Percentiles rank a stretch among this genome's conserved stretches.
These are phyloP conservation scores for Falcunculus frontatus DNA, from an alignment of 2,113 vertebrate species.

Conservation along the genomic window DNA sequence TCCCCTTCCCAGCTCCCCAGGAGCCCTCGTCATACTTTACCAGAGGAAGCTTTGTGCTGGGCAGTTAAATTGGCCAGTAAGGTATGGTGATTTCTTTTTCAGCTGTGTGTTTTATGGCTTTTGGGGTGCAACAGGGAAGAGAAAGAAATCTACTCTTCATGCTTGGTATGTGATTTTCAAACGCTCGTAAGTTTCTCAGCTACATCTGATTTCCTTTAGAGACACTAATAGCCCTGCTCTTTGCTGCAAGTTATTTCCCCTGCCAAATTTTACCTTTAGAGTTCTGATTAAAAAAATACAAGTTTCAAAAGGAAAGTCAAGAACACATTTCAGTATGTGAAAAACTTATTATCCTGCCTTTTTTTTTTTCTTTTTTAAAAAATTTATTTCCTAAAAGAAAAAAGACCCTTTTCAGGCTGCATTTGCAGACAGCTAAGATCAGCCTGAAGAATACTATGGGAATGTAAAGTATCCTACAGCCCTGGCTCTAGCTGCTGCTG, in stretches of 20 bases:
- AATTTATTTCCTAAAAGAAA: background rate
- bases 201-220: background rate
- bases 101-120: background rate
- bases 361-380: background rate
- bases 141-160: background rate
- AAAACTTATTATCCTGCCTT: background rate
- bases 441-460: background rate
- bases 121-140: background rate
- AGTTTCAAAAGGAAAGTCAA: background rate
- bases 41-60: background rate
- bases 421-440: background rate
- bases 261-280: background rate
- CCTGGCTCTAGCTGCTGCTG: background rate
- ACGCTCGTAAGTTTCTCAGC: background rate
- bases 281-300: background rate
- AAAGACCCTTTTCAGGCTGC: background rate
- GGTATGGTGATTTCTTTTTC: slow-evolving; percentile 7
- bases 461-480: background rate
- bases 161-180: background rate
- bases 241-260: background rate
- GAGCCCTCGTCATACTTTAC: background rate
- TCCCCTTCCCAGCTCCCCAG: background rate
- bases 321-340: background rate
- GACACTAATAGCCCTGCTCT: background rate
- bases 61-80: background rate